Percentiles rank a stretch among this genome's conserved stretches.
These are phyloP conservation scores for Onthophagus sagittarius DNA, from an alignment of 2,888 invertebrate genomes.

Conservation along the genomic window DNA sequence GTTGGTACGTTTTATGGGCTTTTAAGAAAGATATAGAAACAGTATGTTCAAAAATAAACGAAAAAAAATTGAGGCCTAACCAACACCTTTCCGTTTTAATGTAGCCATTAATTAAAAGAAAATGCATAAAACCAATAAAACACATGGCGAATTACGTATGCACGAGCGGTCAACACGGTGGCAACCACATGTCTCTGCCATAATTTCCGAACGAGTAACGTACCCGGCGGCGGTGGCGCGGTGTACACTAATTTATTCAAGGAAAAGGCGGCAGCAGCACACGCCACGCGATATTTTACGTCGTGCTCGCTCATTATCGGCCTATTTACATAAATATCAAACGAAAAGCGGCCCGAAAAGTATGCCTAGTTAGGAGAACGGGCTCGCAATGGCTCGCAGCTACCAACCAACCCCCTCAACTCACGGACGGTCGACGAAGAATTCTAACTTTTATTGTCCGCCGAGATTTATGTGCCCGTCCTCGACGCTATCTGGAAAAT, in stretches of 20 bases:
- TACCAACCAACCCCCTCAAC: constrained; percentile 16
- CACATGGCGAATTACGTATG: background rate
- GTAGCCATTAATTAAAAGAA: background rate
- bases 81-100: background rate
- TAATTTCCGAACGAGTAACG: background rate
- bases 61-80: background rate
- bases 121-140: background rate
- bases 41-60: background rate
- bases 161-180: background rate
- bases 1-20: background rate
- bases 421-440: constrained; percentile 20
- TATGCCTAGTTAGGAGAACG: constrained; percentile 23
- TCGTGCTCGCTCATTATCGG: constrained; percentile 28
- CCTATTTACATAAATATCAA: constrained; percentile 28
- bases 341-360: constrained; percentile 10
- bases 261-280: background rate
- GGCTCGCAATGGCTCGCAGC: constrained; percentile 25
- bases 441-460: constrained; percentile 17
- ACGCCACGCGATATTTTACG: constrained; percentile 16
- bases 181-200: background rate
- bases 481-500: constrained; percentile 8
- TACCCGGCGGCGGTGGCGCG: background rate
- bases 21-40: background rate
- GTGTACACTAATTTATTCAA: constrained; percentile 4
- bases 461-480: constrained; percentile 3